Percentiles rank a stretch among this genome's conserved stretches.
phyloP scores from a whole-genome alignment of 2,113 vertebrate genomes.

The Notiomystis cincta region DNA sequence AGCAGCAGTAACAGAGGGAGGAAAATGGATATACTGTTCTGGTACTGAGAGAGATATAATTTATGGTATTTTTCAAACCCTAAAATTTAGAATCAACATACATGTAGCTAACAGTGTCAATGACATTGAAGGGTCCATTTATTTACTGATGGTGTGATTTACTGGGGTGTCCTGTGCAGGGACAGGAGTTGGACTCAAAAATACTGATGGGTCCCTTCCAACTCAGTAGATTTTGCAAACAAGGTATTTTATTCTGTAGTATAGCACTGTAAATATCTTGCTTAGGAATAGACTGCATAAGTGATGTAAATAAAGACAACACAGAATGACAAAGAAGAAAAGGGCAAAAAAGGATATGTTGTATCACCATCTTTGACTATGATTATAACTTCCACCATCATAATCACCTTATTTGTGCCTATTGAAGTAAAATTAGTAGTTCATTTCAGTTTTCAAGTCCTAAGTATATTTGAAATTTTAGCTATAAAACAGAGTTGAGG shows the following conservation, averaged over 20 bases:
- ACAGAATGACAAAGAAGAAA: neutral
- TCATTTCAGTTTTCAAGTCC: neutral
- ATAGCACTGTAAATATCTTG: neutral
- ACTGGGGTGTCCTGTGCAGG: no score
- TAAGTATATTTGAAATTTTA: neutral
- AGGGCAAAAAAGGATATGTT: rapidly evolving
- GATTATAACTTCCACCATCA: neutral
- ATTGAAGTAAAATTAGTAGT: neutral
- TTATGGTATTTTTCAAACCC: neutral
- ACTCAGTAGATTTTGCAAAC: neutral
- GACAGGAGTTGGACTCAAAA: neutral
- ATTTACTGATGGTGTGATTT: neutral
- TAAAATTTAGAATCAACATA: neutral
- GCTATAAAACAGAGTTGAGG: neutral
- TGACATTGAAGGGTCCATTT: neutral
- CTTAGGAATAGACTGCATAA: neutral
- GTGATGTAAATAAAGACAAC: neutral
- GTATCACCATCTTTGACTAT: neutral
- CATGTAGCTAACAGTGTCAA: neutral
- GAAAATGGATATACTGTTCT: neutral
- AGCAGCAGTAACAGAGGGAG: neutral
- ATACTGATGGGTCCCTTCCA: neutral
- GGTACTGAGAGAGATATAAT: neutral
- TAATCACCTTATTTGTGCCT: neutral
- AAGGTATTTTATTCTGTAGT: neutral